Evolutionary conservation across 2,797 vertebrate genomes (phyloP), one percentile per base, ranked within the genome.

Genomic region (Microhierax caerulescens): DNA sequence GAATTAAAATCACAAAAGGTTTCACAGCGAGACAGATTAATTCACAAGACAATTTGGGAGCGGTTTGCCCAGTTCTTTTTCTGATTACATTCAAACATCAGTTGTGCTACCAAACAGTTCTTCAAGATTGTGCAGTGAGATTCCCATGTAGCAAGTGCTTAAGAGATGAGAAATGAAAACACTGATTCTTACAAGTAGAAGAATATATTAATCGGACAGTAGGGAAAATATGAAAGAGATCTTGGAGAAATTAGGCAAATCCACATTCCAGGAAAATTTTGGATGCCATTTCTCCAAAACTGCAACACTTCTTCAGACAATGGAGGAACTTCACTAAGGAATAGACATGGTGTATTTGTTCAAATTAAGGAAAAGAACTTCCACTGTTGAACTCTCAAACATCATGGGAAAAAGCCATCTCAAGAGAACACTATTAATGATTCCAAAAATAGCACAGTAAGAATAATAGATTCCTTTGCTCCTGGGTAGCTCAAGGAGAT

Each of bases 1-100:
- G 80, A 91, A 94, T 86, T 81, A 84, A 94, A 86, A 79, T 64
- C 60, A 51, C 76, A 81, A 36, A 84, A 93, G 43, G 25, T 69
- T 95, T 88, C 69, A 47, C 2, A 4, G 64, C 85, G 61, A 75
- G 53, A 80, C 1, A 9, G 53, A 81, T 88, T 75, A 88, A 86
- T 94, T 84, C 94, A 45, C 61, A 75, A 81, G 65, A 94, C 68
- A 83, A 69, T 90, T 94, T 84, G 3, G 12, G 76, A 86, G 45
- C 28, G 68, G 28, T 86, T 41, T 90, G 51, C n/a, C 50, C 51
- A 47, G 9, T 65, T 90, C 30, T 67, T 59, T 65, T 70, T 75
- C 76, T 88, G 85, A 78, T 90, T 85, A 69, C n/a, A 34, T 22
- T 54, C 53, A 88, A 59, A 80, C 68, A 48, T 20, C 65, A 25